Percentiles rank a stretch among this genome's conserved stretches.
phyloP scores from a whole-genome alignment of 1,140 invertebrate species.

The Tetragnatha versicolor region DNA sequence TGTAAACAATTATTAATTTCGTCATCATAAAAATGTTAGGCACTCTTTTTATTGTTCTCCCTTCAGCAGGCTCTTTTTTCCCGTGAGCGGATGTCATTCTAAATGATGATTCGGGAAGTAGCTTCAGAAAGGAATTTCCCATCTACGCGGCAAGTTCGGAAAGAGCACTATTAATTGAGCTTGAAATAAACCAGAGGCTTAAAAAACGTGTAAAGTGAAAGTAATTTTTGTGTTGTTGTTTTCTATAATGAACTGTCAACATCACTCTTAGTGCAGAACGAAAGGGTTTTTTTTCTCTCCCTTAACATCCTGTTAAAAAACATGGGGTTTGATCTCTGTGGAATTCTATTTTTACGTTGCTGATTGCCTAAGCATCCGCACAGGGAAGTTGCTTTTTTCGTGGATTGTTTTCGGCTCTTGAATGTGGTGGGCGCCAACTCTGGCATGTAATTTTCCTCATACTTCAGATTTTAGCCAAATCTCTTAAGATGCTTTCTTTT shows the following conservation, averaged over 20 bases:
- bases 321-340: not conserved
- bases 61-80: not conserved
- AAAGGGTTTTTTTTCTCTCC: constrained; percentile 10
- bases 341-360: constrained; percentile 17
- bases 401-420: not conserved
- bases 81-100: constrained; percentile 2
- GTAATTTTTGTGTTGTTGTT: constrained; percentile 39
- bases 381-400: not conserved
- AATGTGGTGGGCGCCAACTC: not conserved
- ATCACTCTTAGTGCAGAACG: not conserved
- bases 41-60: too few relatives aligned
- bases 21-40: not conserved
- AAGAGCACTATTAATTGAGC: constrained; percentile 23
- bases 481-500: too few relatives aligned
- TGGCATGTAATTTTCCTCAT: not conserved
- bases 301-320: not conserved
- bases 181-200: constrained; percentile 6
- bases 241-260: constrained; percentile 39
- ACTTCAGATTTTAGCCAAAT: not conserved
- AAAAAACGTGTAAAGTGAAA: constrained; percentile 9
- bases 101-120: constrained; percentile 7
- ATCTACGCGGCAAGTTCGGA: constrained; percentile 4
- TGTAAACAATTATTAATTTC: constrained; percentile 32
- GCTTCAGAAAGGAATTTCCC: constrained; percentile 5
- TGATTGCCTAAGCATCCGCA: constrained; percentile 15